These are phyloP conservation scores for Pterostichus madidus DNA, from an alignment of 2,888 invertebrate genomes.

Conservation along the genomic window DNA sequence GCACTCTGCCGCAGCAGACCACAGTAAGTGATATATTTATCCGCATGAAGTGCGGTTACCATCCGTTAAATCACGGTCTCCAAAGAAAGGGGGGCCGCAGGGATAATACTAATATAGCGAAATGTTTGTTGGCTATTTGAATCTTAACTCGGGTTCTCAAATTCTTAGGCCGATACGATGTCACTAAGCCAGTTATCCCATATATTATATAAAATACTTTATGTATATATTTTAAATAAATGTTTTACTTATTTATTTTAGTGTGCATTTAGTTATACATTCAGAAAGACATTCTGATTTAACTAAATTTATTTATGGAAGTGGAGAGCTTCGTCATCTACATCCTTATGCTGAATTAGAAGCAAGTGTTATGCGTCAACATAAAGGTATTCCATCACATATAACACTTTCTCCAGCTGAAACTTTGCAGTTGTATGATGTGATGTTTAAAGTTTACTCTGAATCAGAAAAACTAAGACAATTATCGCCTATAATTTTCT, in stretches of 20 bases:
- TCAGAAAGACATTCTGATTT: conserved; percentile 70
- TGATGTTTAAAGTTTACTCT: conserved; percentile 62
- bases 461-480: conserved; percentile 41
- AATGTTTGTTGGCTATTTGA: too few species aligned
- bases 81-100: too few species aligned
- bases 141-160: too few species aligned
- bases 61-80: too few species aligned
- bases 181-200: too few species aligned
- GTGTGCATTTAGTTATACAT: conserved; percentile 68
- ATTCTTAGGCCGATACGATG: too few species aligned
- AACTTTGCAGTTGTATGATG: conserved; percentile 68
- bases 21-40: too few species aligned
- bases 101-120: too few species aligned
- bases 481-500: conserved; percentile 54
- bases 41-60: too few species aligned
- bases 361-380: conserved; percentile 55
- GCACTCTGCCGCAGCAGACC: too few species aligned
- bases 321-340: conserved; percentile 67
- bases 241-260: neutral
- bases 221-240: too few species aligned
- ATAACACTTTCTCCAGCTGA: conserved; percentile 69
- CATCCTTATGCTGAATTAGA: conserved; percentile 69
- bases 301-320: conserved; percentile 68
- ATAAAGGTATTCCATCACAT: conserved; percentile 69
- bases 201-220: too few species aligned